Base-by-base conservation (phyloP, 2,888 invertebrate genomes). In the Ectobius pallidus region DNA sequence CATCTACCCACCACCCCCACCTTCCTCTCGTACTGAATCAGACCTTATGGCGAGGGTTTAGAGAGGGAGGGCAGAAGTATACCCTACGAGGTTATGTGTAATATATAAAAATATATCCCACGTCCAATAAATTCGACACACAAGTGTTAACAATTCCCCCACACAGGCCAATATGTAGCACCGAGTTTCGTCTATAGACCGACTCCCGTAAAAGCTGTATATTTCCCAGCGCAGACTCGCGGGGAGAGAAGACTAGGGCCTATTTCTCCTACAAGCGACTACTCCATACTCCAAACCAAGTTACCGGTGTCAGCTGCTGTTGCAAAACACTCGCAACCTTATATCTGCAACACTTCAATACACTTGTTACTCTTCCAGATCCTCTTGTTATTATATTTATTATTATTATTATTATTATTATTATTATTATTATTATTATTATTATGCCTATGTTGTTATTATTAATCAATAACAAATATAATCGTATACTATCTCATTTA, bases 141-240 rank as follows among this genome's bases (percentile, higher is more conserved):
- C 74, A 75, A 75, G 75, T 75, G 75, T 68, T 70, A 71, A 73
- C 75, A 75, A 75, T 75, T 49, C 65, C 68, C 68, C 62, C 58
- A 62, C 63, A 69, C 52, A 72, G 58, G 67, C 63, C 70, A 73
- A 73, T 73, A 65, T 67, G 70, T 42, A 67, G 39, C 74, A 74
- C 62, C 74, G 18, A 52, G 52, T 22, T 61, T 20, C 71, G 25
- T 44, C 70, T 42, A 49, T 68, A 68, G 68, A 49, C 68, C 49
- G 49, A 6, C 18, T 62, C 62, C 18, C 62, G 34, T 62, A 62
- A 62, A 62, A 34, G 62, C 63, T 34, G 63, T 63, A 63, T 62
- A 62, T 63, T 22, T 63, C 42, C 42, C 18, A n/a, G n/a, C n/a
- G n/a, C n/a, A 58, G n/a, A 58, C 32, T 58, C 58, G 1, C 27